A percentile compares a stretch with the other conserved stretches of the same genome.
Conservation (phyloP, 2,888 invertebrate species). For the Liposcelis brunnea region DNA sequence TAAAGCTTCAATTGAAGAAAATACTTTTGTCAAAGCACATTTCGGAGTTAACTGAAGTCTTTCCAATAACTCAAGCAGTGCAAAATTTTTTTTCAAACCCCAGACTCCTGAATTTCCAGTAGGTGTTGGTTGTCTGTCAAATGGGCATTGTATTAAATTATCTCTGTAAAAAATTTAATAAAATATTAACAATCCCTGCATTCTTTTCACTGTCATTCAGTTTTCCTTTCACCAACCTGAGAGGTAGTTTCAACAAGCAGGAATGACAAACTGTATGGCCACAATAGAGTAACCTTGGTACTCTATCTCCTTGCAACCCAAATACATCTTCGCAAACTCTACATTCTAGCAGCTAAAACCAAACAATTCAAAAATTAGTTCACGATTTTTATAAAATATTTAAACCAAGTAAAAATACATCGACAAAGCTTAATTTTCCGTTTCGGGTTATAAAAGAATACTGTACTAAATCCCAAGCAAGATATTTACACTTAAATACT, state of each 20-base stretch:
- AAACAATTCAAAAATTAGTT: constrained; percentile 10
- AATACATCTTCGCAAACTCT: constrained; percentile 38
- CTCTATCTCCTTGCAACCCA: constrained; percentile 34
- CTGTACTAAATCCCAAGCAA: no score
- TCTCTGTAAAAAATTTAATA: constrained; percentile 17
- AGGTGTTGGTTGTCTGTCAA: constrained; percentile 36
- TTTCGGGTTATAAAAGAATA: no score
- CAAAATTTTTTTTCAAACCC: constrained; percentile 38
- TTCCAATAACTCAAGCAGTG: constrained; percentile 35
- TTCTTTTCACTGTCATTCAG: no score
- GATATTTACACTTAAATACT: no score
- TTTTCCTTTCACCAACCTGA: constrained; percentile 15
- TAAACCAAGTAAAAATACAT: no score
- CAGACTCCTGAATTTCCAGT: constrained; percentile 28
- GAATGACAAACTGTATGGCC: constrained; percentile 39
- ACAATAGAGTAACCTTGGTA: constrained; percentile 33
- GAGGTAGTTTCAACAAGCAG: constrained; percentile 31
- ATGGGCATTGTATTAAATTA: constrained; percentile 32
- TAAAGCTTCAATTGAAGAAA: constrained; percentile 18
- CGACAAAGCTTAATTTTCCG: no score
- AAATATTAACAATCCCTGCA: not conserved
- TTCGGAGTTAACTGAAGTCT: constrained; percentile 24
- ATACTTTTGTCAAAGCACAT: constrained; percentile 16
- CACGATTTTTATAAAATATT: constrained; percentile 1
- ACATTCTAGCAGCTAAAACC: constrained; percentile 31